These are phyloP conservation scores for Drosophila tristis DNA, from an alignment of 1,140 invertebrate species.

Conservation along the genomic window DNA sequence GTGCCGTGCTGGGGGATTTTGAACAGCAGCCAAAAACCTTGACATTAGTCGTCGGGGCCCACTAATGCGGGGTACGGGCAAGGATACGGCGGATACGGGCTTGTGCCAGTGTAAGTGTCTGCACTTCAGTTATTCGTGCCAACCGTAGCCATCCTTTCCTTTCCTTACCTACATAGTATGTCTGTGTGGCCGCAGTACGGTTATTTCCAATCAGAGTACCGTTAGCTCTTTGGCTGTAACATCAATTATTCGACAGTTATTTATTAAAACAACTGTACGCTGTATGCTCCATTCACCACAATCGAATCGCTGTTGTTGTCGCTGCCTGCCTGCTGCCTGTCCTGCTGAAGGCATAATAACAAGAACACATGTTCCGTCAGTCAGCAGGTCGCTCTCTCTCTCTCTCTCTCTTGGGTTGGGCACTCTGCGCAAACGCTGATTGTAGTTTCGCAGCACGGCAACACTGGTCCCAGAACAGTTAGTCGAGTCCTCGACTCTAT, in stretches of 20 bases:
- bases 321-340: constrained; percentile 2
- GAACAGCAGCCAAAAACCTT: constrained; percentile 71
- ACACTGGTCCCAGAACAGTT: constrained; percentile 41
- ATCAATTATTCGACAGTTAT: constrained; percentile 39
- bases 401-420: background rate
- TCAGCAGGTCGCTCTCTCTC: constrained; percentile 38
- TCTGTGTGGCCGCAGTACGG: background rate
- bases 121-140: too few species aligned
- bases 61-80: constrained; percentile 2
- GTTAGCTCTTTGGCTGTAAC: constrained; percentile 18
- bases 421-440: constrained; percentile 31
- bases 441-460: constrained; percentile 42
- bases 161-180: background rate
- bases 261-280: constrained; percentile 51
- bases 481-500: constrained; percentile 12
- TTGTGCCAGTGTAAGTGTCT: too few species aligned
- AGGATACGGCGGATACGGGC: constrained; percentile 1
- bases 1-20: constrained; percentile 57
- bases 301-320: constrained; percentile 46
- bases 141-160: too few species aligned
- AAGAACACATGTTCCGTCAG: constrained; percentile 71
- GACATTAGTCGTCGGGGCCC: constrained; percentile 58
- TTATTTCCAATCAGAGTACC: constrained; percentile 13
- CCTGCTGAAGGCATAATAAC: constrained; percentile 54
- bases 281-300: constrained; percentile 20